Evolutionary conservation across 2,888 invertebrate species (phyloP).

Genomic region (Brenthis ino): DNA sequence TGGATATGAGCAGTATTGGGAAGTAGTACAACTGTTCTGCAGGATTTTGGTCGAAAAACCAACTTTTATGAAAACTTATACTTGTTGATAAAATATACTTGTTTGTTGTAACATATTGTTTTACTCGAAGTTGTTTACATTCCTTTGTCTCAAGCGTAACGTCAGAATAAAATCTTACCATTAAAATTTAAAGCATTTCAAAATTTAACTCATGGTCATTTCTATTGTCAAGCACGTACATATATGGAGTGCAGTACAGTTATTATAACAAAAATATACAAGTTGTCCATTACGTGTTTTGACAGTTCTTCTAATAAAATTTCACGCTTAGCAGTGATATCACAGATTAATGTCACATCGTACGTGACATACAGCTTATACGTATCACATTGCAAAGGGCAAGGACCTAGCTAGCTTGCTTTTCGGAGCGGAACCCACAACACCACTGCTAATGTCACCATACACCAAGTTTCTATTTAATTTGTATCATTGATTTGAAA

Average conservation of each 20-base stretch:
- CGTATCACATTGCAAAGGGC: slow-evolving; percentile 34
- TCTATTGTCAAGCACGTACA: slow-evolving; percentile 5
- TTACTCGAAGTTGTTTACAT: too few relatives aligned
- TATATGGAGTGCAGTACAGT: not conserved
- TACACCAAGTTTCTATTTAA: slow-evolving; percentile 3
- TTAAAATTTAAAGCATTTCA: not conserved
- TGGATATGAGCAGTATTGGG: too few relatives aligned
- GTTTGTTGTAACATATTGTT: too few relatives aligned
- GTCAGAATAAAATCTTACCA: not conserved
- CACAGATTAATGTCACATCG: slow-evolving; percentile 27
- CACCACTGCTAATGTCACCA: slow-evolving; percentile 3
- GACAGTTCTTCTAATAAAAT: slow-evolving; percentile 19
- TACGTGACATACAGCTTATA: slow-evolving; percentile 23
- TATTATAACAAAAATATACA: not conserved
- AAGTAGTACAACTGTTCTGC: too few relatives aligned
- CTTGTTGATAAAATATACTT: too few relatives aligned
- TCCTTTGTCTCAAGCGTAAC: too few relatives aligned
- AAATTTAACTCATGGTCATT: not conserved
- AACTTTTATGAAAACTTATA: too few relatives aligned
- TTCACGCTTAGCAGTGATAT: slow-evolving; percentile 21
- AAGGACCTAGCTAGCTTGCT: slow-evolving; percentile 30
- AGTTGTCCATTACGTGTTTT: slow-evolving; percentile 11
- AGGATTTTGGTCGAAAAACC: too few relatives aligned
- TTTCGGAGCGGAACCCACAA: slow-evolving; percentile 36
- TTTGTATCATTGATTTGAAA: not conserved